phyloP scores from a whole-genome alignment of 2,113 vertebrate species.

The Galbula dea region DNA sequence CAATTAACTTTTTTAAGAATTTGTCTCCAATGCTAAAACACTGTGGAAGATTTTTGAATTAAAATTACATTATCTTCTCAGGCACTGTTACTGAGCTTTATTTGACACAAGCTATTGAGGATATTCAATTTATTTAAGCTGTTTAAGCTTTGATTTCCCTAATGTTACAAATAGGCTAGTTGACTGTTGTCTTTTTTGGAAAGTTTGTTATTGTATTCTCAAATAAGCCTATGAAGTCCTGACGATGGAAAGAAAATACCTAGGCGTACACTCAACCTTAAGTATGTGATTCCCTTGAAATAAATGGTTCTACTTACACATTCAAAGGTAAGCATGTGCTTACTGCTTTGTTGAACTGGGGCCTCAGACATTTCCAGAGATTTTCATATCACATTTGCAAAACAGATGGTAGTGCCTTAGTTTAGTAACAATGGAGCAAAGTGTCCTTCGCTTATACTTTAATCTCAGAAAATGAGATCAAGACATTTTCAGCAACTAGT shows the following conservation, averaged over 20 bases:
- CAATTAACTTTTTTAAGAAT: neutral
- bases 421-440: conserved; percentile 70
- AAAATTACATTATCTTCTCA: conserved; percentile 17
- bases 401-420: conserved; percentile 70
- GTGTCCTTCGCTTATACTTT: conserved; percentile 65
- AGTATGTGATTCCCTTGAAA: neutral
- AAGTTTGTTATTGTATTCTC: conserved; percentile 3
- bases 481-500: conserved; percentile 59
- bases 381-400: conserved; percentile 65
- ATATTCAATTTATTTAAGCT: neutral
- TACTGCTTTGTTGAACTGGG: neutral
- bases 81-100: neutral
- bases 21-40: neutral
- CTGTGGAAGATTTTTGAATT: neutral
- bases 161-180: neutral
- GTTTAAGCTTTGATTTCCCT: neutral
- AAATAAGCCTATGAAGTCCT: neutral
- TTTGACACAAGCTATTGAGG: neutral
- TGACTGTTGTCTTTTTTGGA: neutral
- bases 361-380: conserved; percentile 33
- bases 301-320: neutral
- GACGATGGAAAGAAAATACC: neutral
- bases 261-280: neutral
- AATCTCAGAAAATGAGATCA: conserved; percentile 73
- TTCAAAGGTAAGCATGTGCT: conserved; percentile 36